Conservation (phyloP, 1,140 invertebrate species). For the Periplaneta americana region DNA sequence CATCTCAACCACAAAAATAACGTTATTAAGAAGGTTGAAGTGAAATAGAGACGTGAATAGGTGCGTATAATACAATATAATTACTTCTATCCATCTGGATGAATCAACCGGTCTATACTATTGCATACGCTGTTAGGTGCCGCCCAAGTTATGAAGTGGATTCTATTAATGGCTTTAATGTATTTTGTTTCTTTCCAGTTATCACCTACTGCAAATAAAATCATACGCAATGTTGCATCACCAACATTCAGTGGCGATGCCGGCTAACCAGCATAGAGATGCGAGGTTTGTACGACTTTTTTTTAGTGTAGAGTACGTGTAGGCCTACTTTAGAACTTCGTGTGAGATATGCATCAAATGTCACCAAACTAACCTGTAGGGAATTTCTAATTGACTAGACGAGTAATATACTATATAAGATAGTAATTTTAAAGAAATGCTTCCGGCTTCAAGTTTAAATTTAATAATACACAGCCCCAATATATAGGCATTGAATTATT, state of each 20-base stretch:
- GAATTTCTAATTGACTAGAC: no score
- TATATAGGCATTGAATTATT: no score
- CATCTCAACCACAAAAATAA: constrained; percentile 3
- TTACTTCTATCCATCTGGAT: not conserved
- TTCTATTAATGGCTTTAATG: not conserved
- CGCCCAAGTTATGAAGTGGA: not conserved
- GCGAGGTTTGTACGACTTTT: constrained; percentile 4
- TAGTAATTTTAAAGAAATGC: no score
- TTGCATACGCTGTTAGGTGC: not conserved
- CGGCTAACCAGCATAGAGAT: constrained; percentile 5
- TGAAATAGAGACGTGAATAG: not conserved
- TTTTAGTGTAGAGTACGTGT: not conserved
- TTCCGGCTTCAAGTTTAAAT: no score
- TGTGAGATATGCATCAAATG: no score
- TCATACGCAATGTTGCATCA: constrained; percentile 1
- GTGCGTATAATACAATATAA: not conserved
- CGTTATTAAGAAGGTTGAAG: not conserved
- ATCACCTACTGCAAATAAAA: not conserved
- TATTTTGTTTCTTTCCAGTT: not conserved
- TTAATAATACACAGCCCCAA: no score
- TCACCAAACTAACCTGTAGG: no score
- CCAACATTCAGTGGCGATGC: not conserved
- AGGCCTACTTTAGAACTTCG: no score
- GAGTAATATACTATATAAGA: no score
- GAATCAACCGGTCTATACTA: not conserved